These are phyloP conservation scores for Heterohyrax brucei DNA, from an alignment of 2,797 vertebrate species.

Conservation along the genomic window DNA sequence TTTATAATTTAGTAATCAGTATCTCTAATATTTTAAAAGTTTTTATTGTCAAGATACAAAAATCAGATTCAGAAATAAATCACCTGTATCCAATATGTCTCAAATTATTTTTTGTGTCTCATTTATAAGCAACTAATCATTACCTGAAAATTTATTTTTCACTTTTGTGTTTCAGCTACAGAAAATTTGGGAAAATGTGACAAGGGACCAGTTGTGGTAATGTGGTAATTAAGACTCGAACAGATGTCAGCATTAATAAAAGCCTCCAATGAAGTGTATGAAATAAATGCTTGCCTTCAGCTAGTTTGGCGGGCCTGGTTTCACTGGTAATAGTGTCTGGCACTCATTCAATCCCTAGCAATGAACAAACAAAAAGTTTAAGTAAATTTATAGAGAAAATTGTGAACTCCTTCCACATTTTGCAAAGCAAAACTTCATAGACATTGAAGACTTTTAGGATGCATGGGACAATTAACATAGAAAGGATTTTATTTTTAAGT, in stretches of 20 bases:
- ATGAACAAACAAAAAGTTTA: slow-evolving; percentile 72
- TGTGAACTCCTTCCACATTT: neutral
- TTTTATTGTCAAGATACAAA: slow-evolving; percentile 45
- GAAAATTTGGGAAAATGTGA: slow-evolving; percentile 87
- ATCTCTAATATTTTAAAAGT: neutral
- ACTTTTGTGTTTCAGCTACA: slow-evolving; percentile 87
- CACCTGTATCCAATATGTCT: neutral
- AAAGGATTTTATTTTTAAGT: neutral
- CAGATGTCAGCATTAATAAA: slow-evolving; percentile 91
- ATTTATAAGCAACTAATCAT: slow-evolving; percentile 85
- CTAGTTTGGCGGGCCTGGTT: slow-evolving; percentile 72
- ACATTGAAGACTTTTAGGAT: slow-evolving; percentile 20
- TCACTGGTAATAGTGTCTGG: slow-evolving; percentile 76
- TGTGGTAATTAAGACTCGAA: slow-evolving; percentile 90
- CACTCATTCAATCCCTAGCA: slow-evolving; percentile 74
- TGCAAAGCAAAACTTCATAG: slow-evolving; percentile 21
- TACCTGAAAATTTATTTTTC: slow-evolving; percentile 83
- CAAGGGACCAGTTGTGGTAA: slow-evolving; percentile 89
- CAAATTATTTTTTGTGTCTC: slow-evolving; percentile 72
- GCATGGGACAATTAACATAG: neutral
- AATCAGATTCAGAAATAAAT: slow-evolving; percentile 46
- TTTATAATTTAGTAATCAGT: neutral
- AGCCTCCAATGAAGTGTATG: slow-evolving; percentile 89
- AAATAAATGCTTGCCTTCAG: slow-evolving; percentile 88
- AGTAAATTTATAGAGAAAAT: slow-evolving; percentile 68